Evolutionary conservation across 2,888 invertebrate genomes (phyloP), one percentile per base, ranked within the genome.

Genomic region (Drosophila nr. medialis): DNA sequence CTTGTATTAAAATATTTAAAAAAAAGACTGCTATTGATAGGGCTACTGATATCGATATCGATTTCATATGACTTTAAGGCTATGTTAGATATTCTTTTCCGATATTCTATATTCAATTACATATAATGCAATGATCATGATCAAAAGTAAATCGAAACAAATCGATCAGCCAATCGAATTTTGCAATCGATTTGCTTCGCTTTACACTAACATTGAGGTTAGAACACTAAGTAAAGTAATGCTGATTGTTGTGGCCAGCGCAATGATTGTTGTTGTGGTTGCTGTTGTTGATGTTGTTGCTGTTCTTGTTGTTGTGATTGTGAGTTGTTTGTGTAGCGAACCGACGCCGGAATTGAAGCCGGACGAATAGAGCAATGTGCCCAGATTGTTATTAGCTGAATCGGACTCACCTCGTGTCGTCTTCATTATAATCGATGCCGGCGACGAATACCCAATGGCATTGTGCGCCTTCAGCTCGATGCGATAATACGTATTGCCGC

Each of bases 381-480:
- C 92, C 83, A 93, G 91, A 93, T 93, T 93, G 91, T 92, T 92
- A 91, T 91, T 92, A 92, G 91, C 92, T 77, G 92, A 92, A 91
- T 92, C 92, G 90, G 94, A 95, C 96, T 96, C 96, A 97, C 98
- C 97, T 95, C 96, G 95, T 90, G 97, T 96, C 78, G 98, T 98
- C 94, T 96, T 97, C 92, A 98, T 95, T 92, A 96, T 95, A 82
- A 97, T 95, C 91, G 95, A 95, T 49, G 96, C 96, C 1, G 97
- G 96, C 70, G 95, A 94, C 89, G 98, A 97, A 93, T 94, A 95
- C 66, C 98, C 98, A 75, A 98, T 96, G 30, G 95, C 93, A 93
- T 99, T 99, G 92, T 96, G 96, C 51, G 98, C 98, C 81, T 95
- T 94, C 66, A 98, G 94, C 91, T 97, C 96, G 90, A 98, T 95